phyloP scores from a whole-genome alignment of 1,140 invertebrate species.

The Macrocentrus cingulum region DNA sequence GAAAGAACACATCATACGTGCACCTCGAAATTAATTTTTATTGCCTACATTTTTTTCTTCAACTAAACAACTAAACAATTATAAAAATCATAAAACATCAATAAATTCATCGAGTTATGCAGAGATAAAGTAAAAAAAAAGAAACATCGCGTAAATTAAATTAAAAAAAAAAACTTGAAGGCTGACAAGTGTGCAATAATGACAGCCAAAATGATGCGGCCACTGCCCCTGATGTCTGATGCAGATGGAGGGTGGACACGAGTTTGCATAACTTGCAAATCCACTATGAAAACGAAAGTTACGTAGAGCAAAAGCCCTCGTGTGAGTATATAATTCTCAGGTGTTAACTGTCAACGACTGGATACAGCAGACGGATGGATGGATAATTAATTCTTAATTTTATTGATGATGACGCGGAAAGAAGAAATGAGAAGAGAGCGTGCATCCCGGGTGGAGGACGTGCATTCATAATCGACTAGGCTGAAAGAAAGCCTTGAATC shows the following conservation, averaged over 20 bases:
- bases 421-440: conserved; percentile 23
- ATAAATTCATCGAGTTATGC: conserved; percentile 5
- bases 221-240: conserved; percentile 10
- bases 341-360: background rate
- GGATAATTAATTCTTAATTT: conserved; percentile 13
- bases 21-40: conserved; percentile 11
- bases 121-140: background rate
- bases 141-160: no score
- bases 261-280: conserved; percentile 25
- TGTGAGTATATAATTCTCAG: conserved; percentile 2
- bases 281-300: conserved; percentile 28
- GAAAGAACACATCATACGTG: background rate
- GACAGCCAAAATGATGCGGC: conserved; percentile 17
- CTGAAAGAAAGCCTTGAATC: conserved; percentile 17
- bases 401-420: conserved; percentile 27
- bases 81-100: background rate
- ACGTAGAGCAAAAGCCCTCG: conserved; percentile 18
- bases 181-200: conserved; percentile 13
- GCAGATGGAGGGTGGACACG: conserved; percentile 24
- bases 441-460: conserved; percentile 16
- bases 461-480: conserved; percentile 12
- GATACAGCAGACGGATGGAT: conserved; percentile 11
- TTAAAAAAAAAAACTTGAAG: conserved; percentile 7
- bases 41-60: background rate
- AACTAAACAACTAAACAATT: background rate